These are phyloP conservation scores for Antheraea yamamai DNA, from an alignment of 2,888 invertebrate species.

Conservation along the genomic window DNA sequence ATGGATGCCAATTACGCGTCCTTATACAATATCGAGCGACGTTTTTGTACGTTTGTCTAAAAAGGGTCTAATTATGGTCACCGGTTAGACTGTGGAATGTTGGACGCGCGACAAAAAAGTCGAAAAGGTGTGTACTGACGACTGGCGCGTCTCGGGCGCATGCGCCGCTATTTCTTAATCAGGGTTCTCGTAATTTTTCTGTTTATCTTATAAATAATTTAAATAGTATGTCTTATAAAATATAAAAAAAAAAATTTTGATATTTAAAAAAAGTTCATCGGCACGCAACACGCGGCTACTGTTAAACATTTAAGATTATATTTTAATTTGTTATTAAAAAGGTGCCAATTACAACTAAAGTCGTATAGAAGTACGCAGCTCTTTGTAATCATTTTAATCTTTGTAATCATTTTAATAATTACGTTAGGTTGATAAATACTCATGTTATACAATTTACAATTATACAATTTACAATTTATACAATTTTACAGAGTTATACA, in stretches of 20 bases:
- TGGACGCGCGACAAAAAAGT: constrained; percentile 47
- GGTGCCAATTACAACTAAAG: no score
- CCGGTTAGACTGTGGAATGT: constrained; percentile 45
- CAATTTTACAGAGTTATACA: no score
- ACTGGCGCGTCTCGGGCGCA: constrained; percentile 32
- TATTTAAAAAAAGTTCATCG: neutral
- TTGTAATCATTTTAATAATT: no score
- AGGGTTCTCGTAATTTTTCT: constrained; percentile 33
- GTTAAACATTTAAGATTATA: no score
- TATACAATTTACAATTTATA: no score
- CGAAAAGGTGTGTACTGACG: constrained; percentile 45
- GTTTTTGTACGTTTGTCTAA: constrained; percentile 46
- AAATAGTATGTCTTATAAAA: neutral
- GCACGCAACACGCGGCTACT: no score
- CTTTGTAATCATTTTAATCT: no score
- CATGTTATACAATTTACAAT: no score
- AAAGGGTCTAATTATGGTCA: constrained; percentile 54
- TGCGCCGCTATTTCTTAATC: constrained; percentile 22
- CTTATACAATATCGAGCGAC: constrained; percentile 40
- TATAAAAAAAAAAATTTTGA: neutral
- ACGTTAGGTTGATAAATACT: no score
- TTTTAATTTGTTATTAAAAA: no score
- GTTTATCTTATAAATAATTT: neutral
- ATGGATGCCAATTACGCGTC: constrained; percentile 50
- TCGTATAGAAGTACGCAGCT: no score